phyloP scores from a whole-genome alignment of 2,888 invertebrate genomes.

The Pyrgus malvae region DNA sequence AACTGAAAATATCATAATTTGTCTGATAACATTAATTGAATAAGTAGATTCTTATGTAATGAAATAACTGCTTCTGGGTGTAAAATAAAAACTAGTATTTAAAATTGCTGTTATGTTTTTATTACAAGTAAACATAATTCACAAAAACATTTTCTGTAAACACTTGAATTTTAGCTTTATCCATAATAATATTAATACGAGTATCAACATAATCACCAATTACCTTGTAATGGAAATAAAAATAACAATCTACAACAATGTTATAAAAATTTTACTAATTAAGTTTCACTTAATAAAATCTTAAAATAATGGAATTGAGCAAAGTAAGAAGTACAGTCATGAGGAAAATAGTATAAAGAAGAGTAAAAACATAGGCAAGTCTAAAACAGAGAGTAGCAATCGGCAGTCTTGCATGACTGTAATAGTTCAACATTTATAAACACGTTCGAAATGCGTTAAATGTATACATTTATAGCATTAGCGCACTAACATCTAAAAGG shows the following conservation, averaged over 20 bases:
- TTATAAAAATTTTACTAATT: no score
- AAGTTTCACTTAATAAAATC: no score
- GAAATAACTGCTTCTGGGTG: no score
- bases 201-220: no score
- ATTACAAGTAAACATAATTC: constrained; percentile 14
- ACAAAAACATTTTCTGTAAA: constrained; percentile 16
- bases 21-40: no score
- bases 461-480: constrained; percentile 21
- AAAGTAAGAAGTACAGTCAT: constrained; percentile 5
- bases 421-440: constrained; percentile 22
- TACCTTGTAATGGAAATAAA: no score
- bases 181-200: no score
- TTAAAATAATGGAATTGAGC: no score
- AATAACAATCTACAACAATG: no score
- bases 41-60: no score
- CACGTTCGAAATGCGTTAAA: constrained; percentile 16
- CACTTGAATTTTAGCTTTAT: constrained; percentile 8
- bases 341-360: no score
- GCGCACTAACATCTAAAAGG: constrained; percentile 10
- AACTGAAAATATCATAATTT: no score
- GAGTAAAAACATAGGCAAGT: background rate
- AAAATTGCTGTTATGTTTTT: background rate
- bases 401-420: constrained; percentile 14
- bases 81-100: background rate
- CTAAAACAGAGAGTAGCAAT: background rate